Conservation (phyloP, 2,888 invertebrate genomes). For the Pachliopta kotzebuea region DNA sequence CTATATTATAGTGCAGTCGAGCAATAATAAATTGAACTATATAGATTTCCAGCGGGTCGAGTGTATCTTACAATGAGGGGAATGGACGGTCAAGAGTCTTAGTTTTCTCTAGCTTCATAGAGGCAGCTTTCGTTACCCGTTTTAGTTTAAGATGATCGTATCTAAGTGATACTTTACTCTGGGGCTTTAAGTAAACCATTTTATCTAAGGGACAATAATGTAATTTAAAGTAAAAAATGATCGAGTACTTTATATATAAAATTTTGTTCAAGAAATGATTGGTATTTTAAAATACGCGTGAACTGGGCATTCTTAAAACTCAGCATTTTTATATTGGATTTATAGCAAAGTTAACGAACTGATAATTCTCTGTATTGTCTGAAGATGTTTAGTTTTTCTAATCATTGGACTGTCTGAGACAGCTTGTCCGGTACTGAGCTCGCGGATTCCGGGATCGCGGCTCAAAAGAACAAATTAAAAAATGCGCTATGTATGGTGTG, state of each 20-base stretch:
- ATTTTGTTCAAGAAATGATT: too few species aligned
- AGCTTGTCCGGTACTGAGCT: too few species aligned
- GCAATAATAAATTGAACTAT: constrained; percentile 5
- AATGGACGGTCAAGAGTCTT: constrained; percentile 60
- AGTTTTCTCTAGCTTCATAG: constrained; percentile 26
- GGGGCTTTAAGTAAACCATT: background rate
- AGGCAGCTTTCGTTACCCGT: constrained; percentile 33
- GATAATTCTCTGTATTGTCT: too few species aligned
- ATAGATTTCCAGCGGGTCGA: constrained; percentile 63
- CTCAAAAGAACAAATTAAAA: too few species aligned
- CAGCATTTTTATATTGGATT: too few species aligned
- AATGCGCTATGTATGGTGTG: too few species aligned
- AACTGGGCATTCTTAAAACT: too few species aligned
- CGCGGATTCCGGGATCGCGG: too few species aligned
- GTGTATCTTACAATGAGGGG: constrained; percentile 46
- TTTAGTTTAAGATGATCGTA: constrained; percentile 31
- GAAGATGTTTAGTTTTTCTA: too few species aligned
- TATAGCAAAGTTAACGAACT: too few species aligned
- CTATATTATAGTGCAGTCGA: background rate
- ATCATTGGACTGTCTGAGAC: too few species aligned
- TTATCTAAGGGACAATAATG: background rate
- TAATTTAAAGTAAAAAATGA: background rate
- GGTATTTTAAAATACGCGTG: too few species aligned
- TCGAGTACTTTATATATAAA: background rate
- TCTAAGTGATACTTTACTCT: constrained; percentile 10